Percentiles rank a stretch among this genome's conserved stretches.
These are phyloP conservation scores for Prenolepis imparis DNA, from an alignment of 2,888 invertebrate species.

Conservation along the genomic window DNA sequence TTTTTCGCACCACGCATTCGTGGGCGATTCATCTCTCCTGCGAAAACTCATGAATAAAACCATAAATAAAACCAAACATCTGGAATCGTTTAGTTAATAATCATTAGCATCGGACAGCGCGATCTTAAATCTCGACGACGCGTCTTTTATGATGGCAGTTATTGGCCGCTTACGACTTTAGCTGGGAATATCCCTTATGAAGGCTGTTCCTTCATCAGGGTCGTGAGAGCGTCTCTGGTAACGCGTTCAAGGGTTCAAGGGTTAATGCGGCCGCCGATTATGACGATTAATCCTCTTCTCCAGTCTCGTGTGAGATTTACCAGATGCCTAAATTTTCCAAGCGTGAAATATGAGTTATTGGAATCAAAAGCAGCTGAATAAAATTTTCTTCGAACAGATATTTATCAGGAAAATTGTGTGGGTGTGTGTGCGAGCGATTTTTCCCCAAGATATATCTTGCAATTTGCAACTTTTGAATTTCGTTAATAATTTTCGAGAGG, in stretches of 20 bases:
- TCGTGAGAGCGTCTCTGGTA: conserved; percentile 48
- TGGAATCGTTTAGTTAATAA: conserved; percentile 67
- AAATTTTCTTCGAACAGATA: background rate
- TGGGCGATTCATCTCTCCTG: conserved; percentile 12
- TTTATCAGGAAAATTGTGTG: background rate
- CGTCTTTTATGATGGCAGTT: conserved; percentile 8
- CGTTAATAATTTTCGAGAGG: conserved; percentile 45
- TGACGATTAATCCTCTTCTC: conserved; percentile 75
- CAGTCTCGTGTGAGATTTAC: conserved; percentile 70
- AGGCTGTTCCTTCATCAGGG: background rate
- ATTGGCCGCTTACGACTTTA: background rate
- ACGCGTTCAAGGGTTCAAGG: conserved; percentile 73
- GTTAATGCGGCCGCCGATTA: conserved; percentile 69
- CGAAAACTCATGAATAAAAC: conserved; percentile 68
- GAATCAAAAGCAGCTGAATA: background rate
- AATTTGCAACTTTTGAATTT: conserved; percentile 61
- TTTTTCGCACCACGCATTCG: conserved; percentile 41
- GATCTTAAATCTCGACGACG: conserved; percentile 60
- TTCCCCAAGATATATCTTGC: conserved; percentile 20
- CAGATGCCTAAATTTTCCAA: conserved; percentile 69
- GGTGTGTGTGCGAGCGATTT: background rate
- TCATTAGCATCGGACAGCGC: conserved; percentile 54
- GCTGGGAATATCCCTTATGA: background rate
- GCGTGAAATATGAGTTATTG: conserved; percentile 24
- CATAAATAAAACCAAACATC: conserved; percentile 68